Conservation (phyloP, 2,888 invertebrate species). For the Dinocampus coccinellae region DNA sequence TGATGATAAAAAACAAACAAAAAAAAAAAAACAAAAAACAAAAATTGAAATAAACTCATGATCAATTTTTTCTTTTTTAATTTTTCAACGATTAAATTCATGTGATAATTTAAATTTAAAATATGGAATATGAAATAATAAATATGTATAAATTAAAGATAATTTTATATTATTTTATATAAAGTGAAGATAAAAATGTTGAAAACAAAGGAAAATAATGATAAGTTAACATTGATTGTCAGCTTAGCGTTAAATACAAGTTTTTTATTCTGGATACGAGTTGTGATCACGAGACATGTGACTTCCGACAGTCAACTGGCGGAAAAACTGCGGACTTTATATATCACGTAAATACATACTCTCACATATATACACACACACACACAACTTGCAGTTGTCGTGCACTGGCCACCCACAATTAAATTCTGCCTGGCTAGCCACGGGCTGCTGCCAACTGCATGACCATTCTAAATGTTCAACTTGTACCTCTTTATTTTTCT, state of each 20-base stretch:
- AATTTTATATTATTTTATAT: too few species aligned
- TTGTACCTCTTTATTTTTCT: constrained; percentile 12
- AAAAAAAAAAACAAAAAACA: too few species aligned
- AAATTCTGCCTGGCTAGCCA: constrained; percentile 42
- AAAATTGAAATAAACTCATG: not conserved
- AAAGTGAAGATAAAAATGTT: not conserved
- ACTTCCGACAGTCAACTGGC: constrained; percentile 38
- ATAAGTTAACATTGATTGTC: not conserved
- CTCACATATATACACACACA: constrained; percentile 39
- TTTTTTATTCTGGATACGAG: not conserved
- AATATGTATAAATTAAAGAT: too few species aligned
- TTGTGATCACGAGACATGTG: constrained; percentile 17
- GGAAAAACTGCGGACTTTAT: constrained; percentile 61
- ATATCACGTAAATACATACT: constrained; percentile 46
- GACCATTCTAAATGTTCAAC: not conserved
- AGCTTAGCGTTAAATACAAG: not conserved
- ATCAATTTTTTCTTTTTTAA: too few species aligned
- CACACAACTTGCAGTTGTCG: constrained; percentile 38
- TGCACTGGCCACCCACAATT: constrained; percentile 58
- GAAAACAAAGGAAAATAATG: too few species aligned
- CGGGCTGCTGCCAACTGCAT: constrained; percentile 23
- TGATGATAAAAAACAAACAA: too few species aligned
- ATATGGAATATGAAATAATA: too few species aligned
- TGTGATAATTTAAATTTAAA: too few species aligned
- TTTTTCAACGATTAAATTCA: too few species aligned